Evolutionary conservation across 2,797 vertebrate species (phyloP).

Genomic region (Platyrinchus mystaceus): DNA sequence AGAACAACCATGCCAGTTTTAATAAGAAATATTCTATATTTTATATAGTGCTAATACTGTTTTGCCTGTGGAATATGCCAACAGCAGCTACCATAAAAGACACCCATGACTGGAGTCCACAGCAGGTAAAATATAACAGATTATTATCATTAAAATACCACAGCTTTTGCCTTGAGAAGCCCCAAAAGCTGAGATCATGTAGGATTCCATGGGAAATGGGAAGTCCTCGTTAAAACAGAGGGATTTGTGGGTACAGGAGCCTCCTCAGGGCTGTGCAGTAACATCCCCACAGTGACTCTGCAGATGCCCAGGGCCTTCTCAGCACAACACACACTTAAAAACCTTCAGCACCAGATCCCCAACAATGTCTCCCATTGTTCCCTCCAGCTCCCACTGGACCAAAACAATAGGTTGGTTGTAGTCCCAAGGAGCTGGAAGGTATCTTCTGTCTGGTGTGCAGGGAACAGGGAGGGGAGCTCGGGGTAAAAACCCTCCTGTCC

Average conservation of each 20-base stretch:
- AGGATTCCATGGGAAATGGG: background rate
- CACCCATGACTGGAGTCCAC: background rate
- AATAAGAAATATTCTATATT: background rate
- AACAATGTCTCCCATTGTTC: conserved; percentile 45
- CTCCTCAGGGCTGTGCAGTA: background rate
- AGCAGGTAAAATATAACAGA: background rate
- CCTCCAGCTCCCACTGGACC: background rate
- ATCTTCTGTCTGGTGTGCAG: conserved; percentile 19
- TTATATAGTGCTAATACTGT: background rate
- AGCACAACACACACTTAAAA: background rate
- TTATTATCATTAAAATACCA: background rate
- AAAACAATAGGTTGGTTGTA: conserved; percentile 53
- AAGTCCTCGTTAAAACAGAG: background rate
- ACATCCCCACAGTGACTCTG: background rate
- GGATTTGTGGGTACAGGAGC: background rate
- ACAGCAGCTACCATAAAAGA: background rate
- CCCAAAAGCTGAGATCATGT: background rate
- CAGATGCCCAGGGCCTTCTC: background rate
- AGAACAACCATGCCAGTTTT: background rate
- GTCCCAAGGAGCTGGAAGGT: conserved; percentile 27
- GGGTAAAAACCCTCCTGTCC: conserved; percentile 44
- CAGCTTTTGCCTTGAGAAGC: background rate
- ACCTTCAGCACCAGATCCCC: background rate
- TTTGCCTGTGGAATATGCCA: background rate
- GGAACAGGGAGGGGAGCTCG: conserved; percentile 36